Percentiles rank a stretch among this genome's conserved stretches.
Conservation (phyloP, 1,140 invertebrate species). For the Nephotettix cincticeps region DNA sequence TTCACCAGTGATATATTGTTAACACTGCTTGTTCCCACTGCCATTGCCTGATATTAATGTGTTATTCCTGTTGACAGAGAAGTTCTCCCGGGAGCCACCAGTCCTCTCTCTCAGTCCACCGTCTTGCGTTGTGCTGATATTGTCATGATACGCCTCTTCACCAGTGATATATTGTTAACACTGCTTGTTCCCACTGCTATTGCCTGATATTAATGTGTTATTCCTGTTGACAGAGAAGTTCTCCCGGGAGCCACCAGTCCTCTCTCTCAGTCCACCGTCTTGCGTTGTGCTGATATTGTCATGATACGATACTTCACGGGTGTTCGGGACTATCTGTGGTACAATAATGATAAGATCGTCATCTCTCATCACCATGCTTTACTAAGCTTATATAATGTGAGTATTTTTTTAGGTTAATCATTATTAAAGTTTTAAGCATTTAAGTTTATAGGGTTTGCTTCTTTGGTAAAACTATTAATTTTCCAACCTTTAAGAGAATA, state of each 20-base stretch:
- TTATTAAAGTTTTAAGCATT: neutral
- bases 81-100: conserved; percentile 55
- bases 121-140: neutral
- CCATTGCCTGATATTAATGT: too few species aligned
- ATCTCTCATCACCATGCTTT: conserved; percentile 49
- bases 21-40: too few species aligned
- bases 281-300: neutral
- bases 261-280: conserved; percentile 45
- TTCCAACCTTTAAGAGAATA: too few species aligned
- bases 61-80: too few species aligned
- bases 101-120: conserved; percentile 49
- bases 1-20: too few species aligned
- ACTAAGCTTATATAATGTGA: conserved; percentile 54
- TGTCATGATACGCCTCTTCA: neutral
- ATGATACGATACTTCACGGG: neutral
- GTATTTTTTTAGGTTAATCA: neutral
- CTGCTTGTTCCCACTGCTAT: too few species aligned
- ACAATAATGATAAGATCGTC: conserved; percentile 30
- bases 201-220: neutral
- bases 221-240: conserved; percentile 62
- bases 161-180: too few species aligned
- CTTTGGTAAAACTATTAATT: neutral
- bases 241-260: conserved; percentile 52
- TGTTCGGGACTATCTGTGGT: neutral
- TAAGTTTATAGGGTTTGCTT: neutral